These are phyloP conservation scores for Plumapathes pennacea DNA, from an alignment of 92 coral and sea anemone species.

Conservation along the genomic window DNA sequence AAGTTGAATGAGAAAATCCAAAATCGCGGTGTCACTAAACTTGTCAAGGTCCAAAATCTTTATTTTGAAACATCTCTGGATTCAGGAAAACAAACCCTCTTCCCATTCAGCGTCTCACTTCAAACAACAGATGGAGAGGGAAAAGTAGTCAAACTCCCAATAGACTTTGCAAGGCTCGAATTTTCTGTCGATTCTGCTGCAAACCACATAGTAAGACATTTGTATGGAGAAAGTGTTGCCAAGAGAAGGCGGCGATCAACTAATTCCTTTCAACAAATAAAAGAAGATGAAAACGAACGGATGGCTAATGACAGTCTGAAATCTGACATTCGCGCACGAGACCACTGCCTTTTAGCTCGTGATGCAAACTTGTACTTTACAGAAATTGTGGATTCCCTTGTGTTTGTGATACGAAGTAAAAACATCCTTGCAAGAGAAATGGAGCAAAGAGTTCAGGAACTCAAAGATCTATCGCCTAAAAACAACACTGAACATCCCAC, in stretches of 20 bases:
- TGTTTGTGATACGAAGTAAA: conserved; percentile 1
- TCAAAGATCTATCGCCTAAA: neutral
- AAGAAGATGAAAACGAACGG: too few species aligned
- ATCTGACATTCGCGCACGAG: too few species aligned
- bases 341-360: conserved; percentile 20
- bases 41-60: conserved; percentile 38
- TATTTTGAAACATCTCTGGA: conserved; percentile 24
- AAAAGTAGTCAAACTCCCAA: conserved; percentile 28
- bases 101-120: conserved; percentile 38
- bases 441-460: neutral
- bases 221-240: conserved; percentile 25
- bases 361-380: conserved; percentile 22
- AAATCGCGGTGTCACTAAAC: neutral
- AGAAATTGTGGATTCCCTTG: conserved; percentile 28
- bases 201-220: conserved; percentile 20
- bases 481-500: neutral
- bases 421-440: neutral
- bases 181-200: conserved; percentile 49
- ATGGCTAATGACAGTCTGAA: too few species aligned
- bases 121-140: conserved; percentile 20
- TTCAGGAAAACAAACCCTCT: conserved; percentile 14
- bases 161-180: conserved; percentile 50
- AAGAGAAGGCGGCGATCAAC: too few species aligned
- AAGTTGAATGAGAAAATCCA: conserved; percentile 32
- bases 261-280: too few species aligned